Conservation (phyloP, 2,888 invertebrate genomes). For the Acanthosepion esculentum region DNA sequence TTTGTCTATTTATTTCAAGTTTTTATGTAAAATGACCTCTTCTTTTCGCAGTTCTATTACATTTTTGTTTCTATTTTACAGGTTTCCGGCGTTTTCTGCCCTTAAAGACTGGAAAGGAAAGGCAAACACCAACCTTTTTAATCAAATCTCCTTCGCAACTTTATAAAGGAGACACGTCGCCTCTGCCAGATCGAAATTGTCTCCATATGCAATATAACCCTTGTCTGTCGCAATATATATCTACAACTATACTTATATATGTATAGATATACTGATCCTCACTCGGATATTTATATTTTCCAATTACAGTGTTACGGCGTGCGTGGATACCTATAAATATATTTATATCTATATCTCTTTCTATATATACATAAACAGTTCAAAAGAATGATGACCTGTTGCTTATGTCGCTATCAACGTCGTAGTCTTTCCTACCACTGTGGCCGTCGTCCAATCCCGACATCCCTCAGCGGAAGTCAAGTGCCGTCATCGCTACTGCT, state of each 20-base stretch:
- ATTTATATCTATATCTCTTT: not conserved
- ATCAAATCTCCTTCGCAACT: no score
- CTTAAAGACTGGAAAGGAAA: not conserved
- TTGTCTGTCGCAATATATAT: no score
- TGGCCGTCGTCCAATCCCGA: not conserved
- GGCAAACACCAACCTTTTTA: no score
- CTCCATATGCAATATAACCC: no score
- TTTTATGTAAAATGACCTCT: no score
- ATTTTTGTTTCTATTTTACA: not conserved
- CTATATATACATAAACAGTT: not conserved
- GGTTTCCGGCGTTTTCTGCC: not conserved
- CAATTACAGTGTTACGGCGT: not conserved
- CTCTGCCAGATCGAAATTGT: no score
- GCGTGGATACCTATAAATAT: not conserved
- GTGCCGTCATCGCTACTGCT: not conserved
- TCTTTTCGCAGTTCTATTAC: no score
- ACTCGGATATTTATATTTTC: not conserved
- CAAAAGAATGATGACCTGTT: not conserved
- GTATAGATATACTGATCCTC: not conserved
- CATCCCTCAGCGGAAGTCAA: not conserved
- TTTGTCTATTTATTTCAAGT: no score
- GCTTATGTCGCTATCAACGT: not conserved
- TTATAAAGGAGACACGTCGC: no score
- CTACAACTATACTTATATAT: not conserved
- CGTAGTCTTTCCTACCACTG: not conserved